Base-by-base conservation (phyloP, 2,888 invertebrate genomes). In the Peribatodes rhomboidaria region DNA sequence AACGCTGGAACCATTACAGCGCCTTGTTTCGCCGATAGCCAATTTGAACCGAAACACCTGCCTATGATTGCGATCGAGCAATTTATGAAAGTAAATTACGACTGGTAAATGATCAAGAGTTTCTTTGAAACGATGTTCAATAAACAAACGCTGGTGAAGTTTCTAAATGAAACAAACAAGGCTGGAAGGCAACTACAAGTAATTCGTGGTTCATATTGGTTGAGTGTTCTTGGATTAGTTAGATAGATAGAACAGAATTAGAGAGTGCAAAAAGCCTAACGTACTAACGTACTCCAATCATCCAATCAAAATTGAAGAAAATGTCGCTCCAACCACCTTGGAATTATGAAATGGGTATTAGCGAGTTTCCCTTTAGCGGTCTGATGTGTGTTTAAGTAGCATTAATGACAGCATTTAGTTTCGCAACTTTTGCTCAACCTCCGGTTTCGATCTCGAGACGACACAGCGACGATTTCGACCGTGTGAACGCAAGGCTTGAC, bases 401-500 rank as follows among this genome's bases (percentile, higher is more conserved):
- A 62, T 61, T 63, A 62, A 65, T 56, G 63, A 57, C 67, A 55
- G 69, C 67, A 60, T 68, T 70, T 61, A 71, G 75, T 88, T 83
- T 84, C 69, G 83, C 85, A 89, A 89, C 65, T 68, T 83, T 85
- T 84, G 67, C 81, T 71, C 82, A 87, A 88, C 82, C 84, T 85
- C 87, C 87, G 85, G 85, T 82, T 78, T 76, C 74, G 61, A 80
- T 81, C 82, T 75, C 67, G 69, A 76, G 83, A 84, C 80, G 81
- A 84, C 82, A 80, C 80, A 69, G 76, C 76, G 73, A 75, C 77
- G 77, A 71, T 68, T 49, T 70, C 72, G 75, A 78, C 77, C 88
- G 89, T 89, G 89, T 86, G 90, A 89, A 81, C 68, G 70, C 78
- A 80, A 81, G 76, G 75, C 76, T 81, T 86, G 84, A 78, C 79